Evolutionary conservation across 1,140 invertebrate species (phyloP).

Genomic region (Heliconius nattereri): DNA sequence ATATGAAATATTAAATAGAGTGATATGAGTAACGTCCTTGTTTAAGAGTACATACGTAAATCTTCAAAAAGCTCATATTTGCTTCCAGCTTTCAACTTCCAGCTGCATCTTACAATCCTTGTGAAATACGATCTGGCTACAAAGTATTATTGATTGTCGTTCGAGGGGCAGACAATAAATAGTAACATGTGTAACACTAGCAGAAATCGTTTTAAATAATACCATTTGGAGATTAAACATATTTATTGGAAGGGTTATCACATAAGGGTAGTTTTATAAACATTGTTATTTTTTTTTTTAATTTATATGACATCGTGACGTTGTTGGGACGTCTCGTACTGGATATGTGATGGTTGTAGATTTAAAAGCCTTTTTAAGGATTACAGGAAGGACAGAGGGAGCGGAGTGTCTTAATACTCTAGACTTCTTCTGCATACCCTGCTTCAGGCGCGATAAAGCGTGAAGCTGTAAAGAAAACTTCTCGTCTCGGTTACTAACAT

Average conservation of each 20-base stretch:
- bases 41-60: not conserved
- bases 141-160: conserved; percentile 1
- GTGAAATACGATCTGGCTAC: not conserved
- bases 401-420: too few species aligned
- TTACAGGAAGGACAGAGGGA: not conserved
- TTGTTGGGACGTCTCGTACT: not conserved
- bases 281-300: not conserved
- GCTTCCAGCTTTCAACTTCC: not conserved
- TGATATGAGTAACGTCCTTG: too few species aligned
- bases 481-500: too few species aligned
- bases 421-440: too few species aligned
- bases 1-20: too few species aligned
- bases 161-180: not conserved
- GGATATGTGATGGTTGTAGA: not conserved
- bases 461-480: too few species aligned
- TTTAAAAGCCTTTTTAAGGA: not conserved
- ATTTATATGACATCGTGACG: not conserved
- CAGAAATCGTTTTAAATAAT: not conserved
- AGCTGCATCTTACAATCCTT: not conserved
- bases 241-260: not conserved
- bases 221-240: not conserved
- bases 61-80: not conserved
- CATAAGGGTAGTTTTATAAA: not conserved
- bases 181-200: conserved; percentile 6
- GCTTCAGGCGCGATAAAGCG: too few species aligned